Base-by-base conservation (phyloP, 2,888 invertebrate species). In the Heliconius aoede region DNA sequence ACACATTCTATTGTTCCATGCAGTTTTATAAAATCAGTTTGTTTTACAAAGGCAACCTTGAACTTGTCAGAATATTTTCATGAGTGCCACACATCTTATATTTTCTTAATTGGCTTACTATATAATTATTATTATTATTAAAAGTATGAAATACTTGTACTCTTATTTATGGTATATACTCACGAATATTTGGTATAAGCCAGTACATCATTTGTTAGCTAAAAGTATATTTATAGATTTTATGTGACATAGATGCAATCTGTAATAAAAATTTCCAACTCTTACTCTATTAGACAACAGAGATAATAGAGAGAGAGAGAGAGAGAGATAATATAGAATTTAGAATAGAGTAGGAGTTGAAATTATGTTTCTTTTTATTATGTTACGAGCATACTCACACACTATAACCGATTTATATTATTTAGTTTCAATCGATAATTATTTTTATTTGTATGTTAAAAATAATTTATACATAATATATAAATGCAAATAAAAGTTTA, bases 1-100 rank as follows among this genome's bases (percentile, higher is more conserved):
- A 64, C 11, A 36, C 32, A n/a, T 24, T 61, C 15, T 28, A 64
- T 36, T 64, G 36, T 64, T 4, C 13, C 36, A 36, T 15, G 24
- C 24, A 65, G 36, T 65, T 36, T 24, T 36, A n/a, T 64, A 15
- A 64, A 64, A 64, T 64, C 7, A 65, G 65, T 36, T 65, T 24
- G 40, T 73, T 51, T 51, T 68, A 40, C 24, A 74, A 67, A 40
- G 28, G 11, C 51, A 69, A 69, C 74, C 74, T 74, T 74, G 61
- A 69, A 69, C 74, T 58, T 69, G 65, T 69, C 60, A 69, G 61
- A 60, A 62, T 58, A 61, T 40, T 74, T 74, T 46, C 32, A 36
- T n/a, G 36, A 68, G n/a, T 40, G 9, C 18, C 40, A n/a, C 18
- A 21, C 58, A 36, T 36, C 36, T 60, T 26, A 36, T 72, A 72